These are phyloP conservation scores for Azemiops feae DNA, from an alignment of 2,113 vertebrate species.

Conservation along the genomic window DNA sequence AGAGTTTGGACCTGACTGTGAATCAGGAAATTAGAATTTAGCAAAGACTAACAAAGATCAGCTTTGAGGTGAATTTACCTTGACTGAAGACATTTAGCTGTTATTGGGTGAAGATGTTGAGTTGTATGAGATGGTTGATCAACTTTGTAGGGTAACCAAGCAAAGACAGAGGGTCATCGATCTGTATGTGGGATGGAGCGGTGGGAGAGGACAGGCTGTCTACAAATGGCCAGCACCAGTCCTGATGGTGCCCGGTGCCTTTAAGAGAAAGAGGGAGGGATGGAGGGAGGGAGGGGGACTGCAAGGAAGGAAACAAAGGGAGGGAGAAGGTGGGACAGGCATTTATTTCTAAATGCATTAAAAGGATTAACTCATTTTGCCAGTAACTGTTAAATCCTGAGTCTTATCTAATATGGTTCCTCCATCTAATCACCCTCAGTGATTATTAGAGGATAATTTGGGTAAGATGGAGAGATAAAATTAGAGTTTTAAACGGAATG, in stretches of 20 bases:
- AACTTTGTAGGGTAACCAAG: not conserved
- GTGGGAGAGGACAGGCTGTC: too few species aligned
- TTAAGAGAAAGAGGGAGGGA: not conserved
- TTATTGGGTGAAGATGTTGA: not conserved
- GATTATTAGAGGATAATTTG: not conserved
- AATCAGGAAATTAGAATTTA: not conserved
- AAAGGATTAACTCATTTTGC: not conserved
- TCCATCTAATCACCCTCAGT: not conserved
- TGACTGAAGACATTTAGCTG: not conserved
- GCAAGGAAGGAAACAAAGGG: too few species aligned
- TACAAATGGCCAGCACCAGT: too few species aligned
- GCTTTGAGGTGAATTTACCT: not conserved
- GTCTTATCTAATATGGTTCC: not conserved
- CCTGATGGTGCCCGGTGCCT: too few species aligned
- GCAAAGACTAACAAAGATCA: not conserved
- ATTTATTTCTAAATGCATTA: not conserved
- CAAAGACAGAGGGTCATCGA: not conserved
- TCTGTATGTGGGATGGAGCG: not conserved
- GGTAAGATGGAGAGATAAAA: not conserved
- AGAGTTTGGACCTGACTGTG: not conserved
- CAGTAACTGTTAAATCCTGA: not conserved
- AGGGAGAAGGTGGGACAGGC: not conserved
- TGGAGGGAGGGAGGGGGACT: not conserved
- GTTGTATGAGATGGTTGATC: not conserved
- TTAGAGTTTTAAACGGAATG: not conserved